Evolutionary conservation across 2,888 invertebrate species (phyloP).

Genomic region (Lasioglossum leucozonium): DNA sequence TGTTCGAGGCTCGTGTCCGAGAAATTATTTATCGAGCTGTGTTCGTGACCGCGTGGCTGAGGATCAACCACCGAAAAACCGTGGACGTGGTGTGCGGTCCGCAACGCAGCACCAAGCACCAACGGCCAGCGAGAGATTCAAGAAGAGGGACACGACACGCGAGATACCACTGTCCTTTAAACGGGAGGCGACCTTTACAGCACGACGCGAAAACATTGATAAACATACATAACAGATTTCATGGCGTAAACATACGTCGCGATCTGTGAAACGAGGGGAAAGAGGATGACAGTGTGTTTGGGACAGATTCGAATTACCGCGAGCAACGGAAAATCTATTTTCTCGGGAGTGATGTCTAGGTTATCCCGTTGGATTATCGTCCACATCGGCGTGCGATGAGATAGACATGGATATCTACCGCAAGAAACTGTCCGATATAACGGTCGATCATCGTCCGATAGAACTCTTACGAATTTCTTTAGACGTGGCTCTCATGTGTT

Average conservation of each 20-base stretch:
- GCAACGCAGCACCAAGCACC: constrained; percentile 16
- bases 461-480: constrained; percentile 12
- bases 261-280: constrained; percentile 19
- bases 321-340: constrained; percentile 39
- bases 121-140: constrained; percentile 10
- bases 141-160: constrained; percentile 32
- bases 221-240: constrained; percentile 45
- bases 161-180: constrained; percentile 33
- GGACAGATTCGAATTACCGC: constrained; percentile 40
- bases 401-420: constrained; percentile 49
- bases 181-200: constrained; percentile 24
- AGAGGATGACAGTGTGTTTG: constrained; percentile 55
- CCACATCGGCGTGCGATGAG: constrained; percentile 54
- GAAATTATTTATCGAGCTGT: constrained; percentile 21
- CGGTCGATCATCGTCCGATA: constrained; percentile 23
- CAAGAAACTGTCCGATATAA: constrained; percentile 39
- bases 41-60: constrained; percentile 43
- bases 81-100: constrained; percentile 34
- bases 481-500: constrained; percentile 26
- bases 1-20: background rate
- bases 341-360: constrained; percentile 55
- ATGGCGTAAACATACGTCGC: background rate
- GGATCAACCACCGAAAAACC: constrained; percentile 32
- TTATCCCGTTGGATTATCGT: constrained; percentile 46
- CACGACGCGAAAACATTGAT: constrained; percentile 46